These are phyloP conservation scores for Dryococelus australis DNA, from an alignment of 2,888 invertebrate genomes.

Conservation along the genomic window DNA sequence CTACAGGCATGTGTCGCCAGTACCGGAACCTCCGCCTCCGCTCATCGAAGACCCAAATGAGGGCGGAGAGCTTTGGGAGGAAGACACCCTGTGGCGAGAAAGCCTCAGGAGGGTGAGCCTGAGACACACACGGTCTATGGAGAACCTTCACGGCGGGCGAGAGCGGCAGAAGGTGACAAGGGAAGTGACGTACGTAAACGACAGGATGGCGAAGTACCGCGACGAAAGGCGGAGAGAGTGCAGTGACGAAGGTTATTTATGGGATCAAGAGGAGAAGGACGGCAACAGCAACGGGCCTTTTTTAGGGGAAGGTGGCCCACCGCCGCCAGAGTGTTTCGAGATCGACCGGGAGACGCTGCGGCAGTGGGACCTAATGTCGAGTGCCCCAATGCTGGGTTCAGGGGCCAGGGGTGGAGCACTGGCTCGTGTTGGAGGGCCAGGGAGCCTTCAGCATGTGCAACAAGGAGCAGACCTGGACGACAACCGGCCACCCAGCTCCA, in stretches of 20 bases:
- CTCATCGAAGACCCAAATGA: conserved; percentile 55
- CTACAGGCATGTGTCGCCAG: conserved; percentile 45
- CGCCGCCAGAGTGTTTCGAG: conserved; percentile 57
- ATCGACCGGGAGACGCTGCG: conserved; percentile 86
- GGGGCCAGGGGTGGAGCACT: conserved; percentile 32
- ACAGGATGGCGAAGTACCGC: conserved; percentile 53
- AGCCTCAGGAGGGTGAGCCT: conserved; percentile 80
- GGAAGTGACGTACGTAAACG: conserved; percentile 83
- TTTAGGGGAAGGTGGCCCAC: conserved; percentile 61
- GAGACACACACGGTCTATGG: conserved; percentile 82
- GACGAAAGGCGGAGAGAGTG: conserved; percentile 23
- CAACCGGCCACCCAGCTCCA: conserved; percentile 35
- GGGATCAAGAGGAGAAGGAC: conserved; percentile 57
- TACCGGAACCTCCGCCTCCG: conserved; percentile 40
- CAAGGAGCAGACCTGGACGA: conserved; percentile 31
- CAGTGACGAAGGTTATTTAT: conserved; percentile 49
- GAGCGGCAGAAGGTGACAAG: conserved; percentile 64
- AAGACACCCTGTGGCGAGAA: conserved; percentile 83
- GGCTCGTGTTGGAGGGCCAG: conserved; percentile 37
- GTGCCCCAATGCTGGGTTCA: conserved; percentile 64
- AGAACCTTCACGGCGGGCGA: conserved; percentile 71
- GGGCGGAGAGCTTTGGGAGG: conserved; percentile 82
- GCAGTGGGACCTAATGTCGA: conserved; percentile 90
- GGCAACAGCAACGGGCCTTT: conserved; percentile 59
- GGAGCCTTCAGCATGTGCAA: conserved; percentile 37